Conservation (phyloP, 2,113 vertebrate genomes). For the Rhinoderma darwinii region DNA sequence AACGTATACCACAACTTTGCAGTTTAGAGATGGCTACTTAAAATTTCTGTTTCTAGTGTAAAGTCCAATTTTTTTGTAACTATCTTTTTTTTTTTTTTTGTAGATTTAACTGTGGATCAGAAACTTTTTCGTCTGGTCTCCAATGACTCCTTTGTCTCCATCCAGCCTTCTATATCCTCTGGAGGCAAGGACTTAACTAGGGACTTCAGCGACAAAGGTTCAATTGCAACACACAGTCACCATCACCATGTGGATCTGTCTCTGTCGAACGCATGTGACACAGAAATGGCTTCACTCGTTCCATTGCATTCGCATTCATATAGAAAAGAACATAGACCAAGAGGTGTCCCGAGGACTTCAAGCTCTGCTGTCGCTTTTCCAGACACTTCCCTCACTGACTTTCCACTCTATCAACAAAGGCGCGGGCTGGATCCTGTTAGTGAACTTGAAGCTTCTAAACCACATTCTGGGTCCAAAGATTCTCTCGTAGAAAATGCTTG, state of each 20-base stretch:
- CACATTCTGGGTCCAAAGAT: slow-evolving; percentile 79
- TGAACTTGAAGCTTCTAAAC: slow-evolving; percentile 89
- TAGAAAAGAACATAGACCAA: slow-evolving; percentile 90
- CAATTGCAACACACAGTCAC: slow-evolving; percentile 74
- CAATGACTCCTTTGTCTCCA: slow-evolving; percentile 95
- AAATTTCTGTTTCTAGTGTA: slow-evolving; percentile 2
- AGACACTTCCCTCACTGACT: slow-evolving; percentile 89
- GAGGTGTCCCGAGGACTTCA: slow-evolving; percentile 95
- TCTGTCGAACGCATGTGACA: slow-evolving; percentile 82
- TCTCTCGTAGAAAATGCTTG: slow-evolving; percentile 75
- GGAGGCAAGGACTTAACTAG: slow-evolving; percentile 87
- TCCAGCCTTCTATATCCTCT: slow-evolving; percentile 92
- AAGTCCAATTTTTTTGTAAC: neutral
- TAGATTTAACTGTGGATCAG: slow-evolving; percentile 89
- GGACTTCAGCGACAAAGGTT: slow-evolving; percentile 80
- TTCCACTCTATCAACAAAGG: slow-evolving; percentile 89
- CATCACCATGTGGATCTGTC: slow-evolving; percentile 84
- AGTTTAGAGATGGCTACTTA: neutral
- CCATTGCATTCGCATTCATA: slow-evolving; percentile 90
- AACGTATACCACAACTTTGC: neutral
- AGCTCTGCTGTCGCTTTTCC: slow-evolving; percentile 97
- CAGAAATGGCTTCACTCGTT: slow-evolving; percentile 81
- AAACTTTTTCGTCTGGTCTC: slow-evolving; percentile 96
- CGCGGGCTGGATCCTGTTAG: slow-evolving; percentile 93
- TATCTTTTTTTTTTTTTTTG: slow-evolving; percentile 64